phyloP scores from a whole-genome alignment of 1,140 invertebrate species.

The Papilio polytes region DNA sequence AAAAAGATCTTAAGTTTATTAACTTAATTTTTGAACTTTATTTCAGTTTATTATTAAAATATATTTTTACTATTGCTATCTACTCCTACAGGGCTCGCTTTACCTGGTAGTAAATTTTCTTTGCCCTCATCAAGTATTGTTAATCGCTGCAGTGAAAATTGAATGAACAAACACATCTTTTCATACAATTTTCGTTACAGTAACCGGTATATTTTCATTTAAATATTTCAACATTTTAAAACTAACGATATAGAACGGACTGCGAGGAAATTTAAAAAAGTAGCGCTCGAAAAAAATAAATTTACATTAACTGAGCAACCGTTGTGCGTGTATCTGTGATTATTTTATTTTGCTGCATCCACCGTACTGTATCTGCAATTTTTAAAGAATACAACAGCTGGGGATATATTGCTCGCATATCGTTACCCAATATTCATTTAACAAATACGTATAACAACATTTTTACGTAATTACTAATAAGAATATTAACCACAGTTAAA shows the following conservation, averaged over 20 bases:
- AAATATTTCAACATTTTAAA: neutral
- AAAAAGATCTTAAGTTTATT: too few relatives aligned
- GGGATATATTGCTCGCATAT: slow-evolving; percentile 9
- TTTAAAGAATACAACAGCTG: slow-evolving; percentile 19
- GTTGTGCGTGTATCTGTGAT: slow-evolving; percentile 14
- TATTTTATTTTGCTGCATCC: slow-evolving; percentile 24
- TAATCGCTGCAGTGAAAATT: neutral
- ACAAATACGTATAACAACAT: neutral
- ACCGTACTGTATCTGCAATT: neutral
- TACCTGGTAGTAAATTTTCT: neutral
- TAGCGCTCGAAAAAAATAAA: slow-evolving; percentile 20
- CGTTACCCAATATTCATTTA: neutral
- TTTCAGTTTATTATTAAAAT: too few relatives aligned
- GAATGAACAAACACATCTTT: neutral
- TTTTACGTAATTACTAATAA: too few relatives aligned
- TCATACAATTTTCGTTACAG: neutral
- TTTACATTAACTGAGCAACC: slow-evolving; percentile 26
- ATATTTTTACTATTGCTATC: too few relatives aligned
- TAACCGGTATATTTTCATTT: neutral
- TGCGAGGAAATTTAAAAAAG: neutral
- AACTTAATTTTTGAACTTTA: too few relatives aligned
- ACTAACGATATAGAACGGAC: slow-evolving; percentile 19
- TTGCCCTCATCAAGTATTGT: neutral
- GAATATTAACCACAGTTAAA: too few relatives aligned
- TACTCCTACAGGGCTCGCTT: too few relatives aligned